Evolutionary conservation across 2,888 invertebrate genomes (phyloP).

Genomic region (Schizotus pectinicornis): DNA sequence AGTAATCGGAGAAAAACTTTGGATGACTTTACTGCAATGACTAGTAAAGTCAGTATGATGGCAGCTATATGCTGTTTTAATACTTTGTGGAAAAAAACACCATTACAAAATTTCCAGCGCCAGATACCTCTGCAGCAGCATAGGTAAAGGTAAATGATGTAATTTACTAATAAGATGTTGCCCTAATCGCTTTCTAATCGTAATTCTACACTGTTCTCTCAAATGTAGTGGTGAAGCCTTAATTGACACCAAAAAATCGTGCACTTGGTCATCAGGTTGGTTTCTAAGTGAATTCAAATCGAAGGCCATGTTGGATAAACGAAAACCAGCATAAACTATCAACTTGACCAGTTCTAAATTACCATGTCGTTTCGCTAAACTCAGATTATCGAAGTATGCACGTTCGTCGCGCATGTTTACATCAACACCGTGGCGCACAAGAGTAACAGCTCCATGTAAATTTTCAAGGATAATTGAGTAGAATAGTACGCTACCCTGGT

Average conservation of each 20-base stretch:
- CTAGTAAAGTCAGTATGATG: neutral
- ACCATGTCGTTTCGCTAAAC: slow-evolving; percentile 61
- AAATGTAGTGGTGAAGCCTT: slow-evolving; percentile 61
- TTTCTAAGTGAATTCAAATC: slow-evolving; percentile 51
- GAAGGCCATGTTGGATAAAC: slow-evolving; percentile 51
- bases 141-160: slow-evolving; percentile 63
- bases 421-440: slow-evolving; percentile 69
- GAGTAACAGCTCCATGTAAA: slow-evolving; percentile 61
- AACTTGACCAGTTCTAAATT: slow-evolving; percentile 54
- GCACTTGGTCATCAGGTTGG: slow-evolving; percentile 47
- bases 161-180: slow-evolving; percentile 54
- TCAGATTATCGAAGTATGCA: slow-evolving; percentile 64
- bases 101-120: slow-evolving; percentile 60
- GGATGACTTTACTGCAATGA: no score
- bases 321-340: slow-evolving; percentile 58
- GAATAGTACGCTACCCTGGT: slow-evolving; percentile 57
- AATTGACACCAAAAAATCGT: slow-evolving; percentile 48
- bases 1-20: no score
- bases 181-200: slow-evolving; percentile 60
- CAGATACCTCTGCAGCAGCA: slow-evolving; percentile 63
- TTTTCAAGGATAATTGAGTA: slow-evolving; percentile 58
- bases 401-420: slow-evolving; percentile 66
- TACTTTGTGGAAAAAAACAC: neutral
- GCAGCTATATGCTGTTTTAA: neutral
- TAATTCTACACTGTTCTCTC: slow-evolving; percentile 65